Percentiles rank a stretch among this genome's conserved stretches.
phyloP scores from a whole-genome alignment of 2,797 vertebrate species.

The Melanotaenia trifasciata region DNA sequence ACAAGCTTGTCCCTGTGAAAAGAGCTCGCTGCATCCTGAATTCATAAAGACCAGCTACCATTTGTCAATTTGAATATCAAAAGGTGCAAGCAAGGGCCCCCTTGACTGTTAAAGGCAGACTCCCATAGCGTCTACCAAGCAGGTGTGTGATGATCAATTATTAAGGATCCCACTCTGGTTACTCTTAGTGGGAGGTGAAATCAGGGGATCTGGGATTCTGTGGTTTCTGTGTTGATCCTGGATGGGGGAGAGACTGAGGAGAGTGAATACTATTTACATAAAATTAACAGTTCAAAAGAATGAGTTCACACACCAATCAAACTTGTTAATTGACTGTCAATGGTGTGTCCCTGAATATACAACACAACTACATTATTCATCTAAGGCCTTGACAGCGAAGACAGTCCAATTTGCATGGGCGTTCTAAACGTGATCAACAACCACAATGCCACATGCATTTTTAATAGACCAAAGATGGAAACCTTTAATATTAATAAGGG shows the following conservation, averaged over 20 bases:
- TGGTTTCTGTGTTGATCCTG: slow-evolving; percentile 88
- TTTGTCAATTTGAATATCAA: slow-evolving; percentile 99
- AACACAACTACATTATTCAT: slow-evolving; percentile 99
- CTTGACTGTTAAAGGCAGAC: slow-evolving; percentile 87
- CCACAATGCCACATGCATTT: slow-evolving; percentile 98
- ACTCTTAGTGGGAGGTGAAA: slow-evolving; percentile 89
- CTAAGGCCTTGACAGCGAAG: slow-evolving; percentile 95
- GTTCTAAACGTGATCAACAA: slow-evolving; percentile 99
- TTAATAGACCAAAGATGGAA: slow-evolving; percentile 91
- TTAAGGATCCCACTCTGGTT: slow-evolving; percentile 97
- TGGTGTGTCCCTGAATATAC: slow-evolving; percentile 98
- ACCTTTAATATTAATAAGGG: slow-evolving; percentile 96
- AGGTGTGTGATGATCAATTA: slow-evolving; percentile 99
- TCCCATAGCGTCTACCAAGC: slow-evolving; percentile 93
- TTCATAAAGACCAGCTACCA: slow-evolving; percentile 87
- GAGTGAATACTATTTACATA: slow-evolving; percentile 98
- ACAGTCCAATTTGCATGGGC: slow-evolving; percentile 99
- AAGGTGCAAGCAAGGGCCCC: slow-evolving; percentile 87
- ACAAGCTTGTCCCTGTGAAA: slow-evolving; percentile 82
- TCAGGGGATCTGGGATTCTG: slow-evolving; percentile 67
- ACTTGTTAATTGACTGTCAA: slow-evolving; percentile 99
- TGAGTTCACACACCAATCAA: slow-evolving; percentile 99
- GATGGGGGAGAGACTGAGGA: slow-evolving; percentile 85
- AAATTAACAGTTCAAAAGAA: slow-evolving; percentile 99
- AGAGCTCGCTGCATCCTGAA: slow-evolving; percentile 85